Percentiles rank a stretch among this genome's conserved stretches.
Conservation (phyloP, 2,797 vertebrate species). For the Hozukius guyotensis region DNA sequence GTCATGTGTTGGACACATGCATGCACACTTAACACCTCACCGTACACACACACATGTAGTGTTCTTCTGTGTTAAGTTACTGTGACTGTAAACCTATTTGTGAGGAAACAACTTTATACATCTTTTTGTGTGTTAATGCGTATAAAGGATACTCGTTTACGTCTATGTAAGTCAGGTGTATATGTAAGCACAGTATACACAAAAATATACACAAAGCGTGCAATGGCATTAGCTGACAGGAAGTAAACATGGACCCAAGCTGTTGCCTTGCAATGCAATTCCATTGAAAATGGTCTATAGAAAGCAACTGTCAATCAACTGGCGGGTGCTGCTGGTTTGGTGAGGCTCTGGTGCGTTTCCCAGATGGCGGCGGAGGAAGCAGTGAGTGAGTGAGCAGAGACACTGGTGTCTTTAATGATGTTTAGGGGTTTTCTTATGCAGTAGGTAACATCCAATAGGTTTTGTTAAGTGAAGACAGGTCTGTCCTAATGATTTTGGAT, state of each 20-base stretch:
- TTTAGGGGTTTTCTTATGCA: background rate
- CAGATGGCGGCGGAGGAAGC: background rate
- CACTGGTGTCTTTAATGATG: background rate
- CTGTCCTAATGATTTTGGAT: background rate
- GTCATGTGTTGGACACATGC: constrained; percentile 1
- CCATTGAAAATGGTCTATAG: background rate
- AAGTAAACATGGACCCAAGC: background rate
- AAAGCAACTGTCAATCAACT: background rate
- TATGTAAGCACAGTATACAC: background rate
- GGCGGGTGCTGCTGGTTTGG: background rate
- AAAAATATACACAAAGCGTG: fast-evolving
- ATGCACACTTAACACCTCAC: background rate
- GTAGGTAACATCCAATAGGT: background rate
- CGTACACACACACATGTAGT: background rate
- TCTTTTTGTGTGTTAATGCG: background rate
- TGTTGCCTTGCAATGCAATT: background rate
- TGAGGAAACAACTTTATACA: background rate
- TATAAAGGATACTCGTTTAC: background rate
- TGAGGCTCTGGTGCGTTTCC: background rate
- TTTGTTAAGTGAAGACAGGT: background rate
- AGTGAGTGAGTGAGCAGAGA: background rate
- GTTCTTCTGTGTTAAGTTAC: constrained; percentile 31
- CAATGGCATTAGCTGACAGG: background rate
- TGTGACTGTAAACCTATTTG: constrained; percentile 7
- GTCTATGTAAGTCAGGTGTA: background rate